phyloP scores from a whole-genome alignment of 1,140 invertebrate species.

The Lordiphosa stackelbergi region DNA sequence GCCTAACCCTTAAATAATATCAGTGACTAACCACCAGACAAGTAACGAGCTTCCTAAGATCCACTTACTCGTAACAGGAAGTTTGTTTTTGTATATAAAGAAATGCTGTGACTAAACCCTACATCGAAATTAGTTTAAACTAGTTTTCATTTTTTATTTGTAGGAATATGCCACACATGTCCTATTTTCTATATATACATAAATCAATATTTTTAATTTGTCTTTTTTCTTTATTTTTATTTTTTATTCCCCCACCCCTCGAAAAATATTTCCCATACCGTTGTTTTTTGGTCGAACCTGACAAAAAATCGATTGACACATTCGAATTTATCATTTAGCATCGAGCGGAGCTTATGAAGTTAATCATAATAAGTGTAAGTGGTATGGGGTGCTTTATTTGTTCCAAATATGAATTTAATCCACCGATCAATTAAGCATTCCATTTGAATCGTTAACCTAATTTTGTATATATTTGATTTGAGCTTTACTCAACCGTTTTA shows the following conservation, averaged over 20 bases:
- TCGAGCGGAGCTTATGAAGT: conserved; percentile 72
- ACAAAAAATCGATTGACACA: conserved; percentile 25
- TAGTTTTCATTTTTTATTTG: conserved; percentile 37
- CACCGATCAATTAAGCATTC: conserved; percentile 36
- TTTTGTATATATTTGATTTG: conserved; percentile 46
- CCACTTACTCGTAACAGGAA: too few relatives aligned
- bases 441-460: conserved; percentile 41
- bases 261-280: conserved; percentile 3
- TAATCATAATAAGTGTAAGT: conserved; percentile 75
- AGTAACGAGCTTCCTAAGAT: too few relatives aligned
- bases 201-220: conserved; percentile 25
- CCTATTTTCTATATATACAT: conserved; percentile 23
- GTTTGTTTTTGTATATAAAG: too few relatives aligned
- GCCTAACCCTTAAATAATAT: too few relatives aligned
- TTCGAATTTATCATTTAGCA: conserved; percentile 66
- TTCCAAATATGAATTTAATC: conserved; percentile 36
- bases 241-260: conserved; percentile 3
- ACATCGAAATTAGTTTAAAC: conserved; percentile 24
- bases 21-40: too few relatives aligned
- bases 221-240: conserved; percentile 10
- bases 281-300: conserved; percentile 1
- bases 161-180: conserved; percentile 12
- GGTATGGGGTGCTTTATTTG: conserved; percentile 77
- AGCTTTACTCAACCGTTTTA: conserved; percentile 17
- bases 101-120: too few relatives aligned